Base-by-base conservation (phyloP, 1,140 invertebrate genomes). In the Ectropis grisescens region DNA sequence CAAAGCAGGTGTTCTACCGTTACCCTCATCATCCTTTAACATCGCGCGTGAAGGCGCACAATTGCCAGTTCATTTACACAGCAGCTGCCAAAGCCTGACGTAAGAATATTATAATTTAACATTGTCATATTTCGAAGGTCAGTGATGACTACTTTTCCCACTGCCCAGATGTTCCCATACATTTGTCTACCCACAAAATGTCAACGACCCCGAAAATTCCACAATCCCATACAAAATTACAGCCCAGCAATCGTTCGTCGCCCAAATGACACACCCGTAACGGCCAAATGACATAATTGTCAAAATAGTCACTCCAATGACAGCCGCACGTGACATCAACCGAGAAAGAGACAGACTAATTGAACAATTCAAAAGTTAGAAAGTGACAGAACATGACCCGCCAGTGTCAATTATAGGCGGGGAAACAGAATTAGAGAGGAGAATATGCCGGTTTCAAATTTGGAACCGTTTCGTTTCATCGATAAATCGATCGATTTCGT, bases 231-330 rank as follows among this genome's bases (percentile, higher is more conserved):
- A 72, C 69, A 57, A 79, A 80, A 76, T 80, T 76, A 76, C 56
- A 74, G 61, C 56, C 29, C 46, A 26, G 35, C 68, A 65, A 76
- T 66, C 65, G 70, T 60, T 72, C 67, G 65, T 75, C 74, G 66
- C 58, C 65, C 61, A 76, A 76, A 79, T 78, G 72, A 78, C 72
- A 78, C 60, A 50, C 72, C 71, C 58, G 64, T 66, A 66, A 69
- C 70, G 71, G 56, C 56, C 74, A 76, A 80, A 80, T 80, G 71
- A 80, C 75, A 80, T 80, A 80, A 80, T 80, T 80, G 75, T 80
- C 75, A 67, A 78, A 80, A 78, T 76, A 71, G 70, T 75, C 61
- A 70, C 66, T 61, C 45, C 71, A 50, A 52, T 68, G 70, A 72
- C 64, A 64, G 34, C 49, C 61, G 74, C 74, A 80, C 75, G 75